phyloP scores from a whole-genome alignment of 92 coral and sea anemone genomes.

The Bergia puertoricense region DNA sequence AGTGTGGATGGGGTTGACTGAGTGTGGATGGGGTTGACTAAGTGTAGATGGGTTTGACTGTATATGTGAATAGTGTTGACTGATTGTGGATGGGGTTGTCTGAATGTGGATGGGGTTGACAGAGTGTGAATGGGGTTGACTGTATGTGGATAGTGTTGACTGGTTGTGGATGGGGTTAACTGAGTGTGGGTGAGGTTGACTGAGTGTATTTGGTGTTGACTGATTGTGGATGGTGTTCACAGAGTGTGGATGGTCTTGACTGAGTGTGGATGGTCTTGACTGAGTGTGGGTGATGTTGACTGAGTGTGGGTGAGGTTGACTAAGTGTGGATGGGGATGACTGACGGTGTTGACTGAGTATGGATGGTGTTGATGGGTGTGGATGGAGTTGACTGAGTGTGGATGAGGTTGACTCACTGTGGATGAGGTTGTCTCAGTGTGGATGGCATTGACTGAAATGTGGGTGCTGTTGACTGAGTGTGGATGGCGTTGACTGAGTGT shows the following conservation, averaged over 20 bases:
- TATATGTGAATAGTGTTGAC: background rate
- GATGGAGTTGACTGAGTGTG: no score
- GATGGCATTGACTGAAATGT: background rate
- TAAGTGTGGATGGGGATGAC: background rate
- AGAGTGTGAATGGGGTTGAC: background rate
- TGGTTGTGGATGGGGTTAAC: background rate
- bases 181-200: background rate
- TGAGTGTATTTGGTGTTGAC: background rate
- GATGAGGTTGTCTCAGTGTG: background rate
- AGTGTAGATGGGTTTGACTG: no score
- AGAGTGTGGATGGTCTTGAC: no score
- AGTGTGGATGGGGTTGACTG: background rate
- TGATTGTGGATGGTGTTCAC: no score
- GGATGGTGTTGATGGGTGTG: no score
- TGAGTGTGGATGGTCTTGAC: background rate
- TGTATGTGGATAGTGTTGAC: background rate
- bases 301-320: no score
- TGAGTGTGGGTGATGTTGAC: background rate
- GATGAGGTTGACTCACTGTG: background rate
- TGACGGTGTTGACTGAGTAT: background rate
- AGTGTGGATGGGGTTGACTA: background rate
- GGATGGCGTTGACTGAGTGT: background rate
- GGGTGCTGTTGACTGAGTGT: background rate
- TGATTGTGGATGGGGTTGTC: background rate
- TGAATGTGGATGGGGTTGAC: background rate